Evolutionary conservation across 2,888 invertebrate species (phyloP).

Genomic region (Conchocele bisecta): DNA sequence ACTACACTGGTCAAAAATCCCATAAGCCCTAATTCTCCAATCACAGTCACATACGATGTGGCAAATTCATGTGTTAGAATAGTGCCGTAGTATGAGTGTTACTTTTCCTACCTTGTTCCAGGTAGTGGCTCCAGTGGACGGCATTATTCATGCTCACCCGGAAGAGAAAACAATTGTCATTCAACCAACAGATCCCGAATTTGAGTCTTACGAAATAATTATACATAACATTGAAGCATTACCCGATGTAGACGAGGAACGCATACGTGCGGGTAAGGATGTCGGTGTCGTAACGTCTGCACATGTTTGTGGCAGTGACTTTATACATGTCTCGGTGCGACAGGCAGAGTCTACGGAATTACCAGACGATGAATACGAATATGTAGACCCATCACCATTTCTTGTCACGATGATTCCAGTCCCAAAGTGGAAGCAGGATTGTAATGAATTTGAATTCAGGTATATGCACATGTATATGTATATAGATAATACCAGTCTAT

Average conservation of each 20-base stretch:
- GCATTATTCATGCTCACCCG: constrained; percentile 19
- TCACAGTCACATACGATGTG: too few relatives aligned
- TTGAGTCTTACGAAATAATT: constrained; percentile 57
- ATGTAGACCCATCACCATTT: constrained; percentile 65
- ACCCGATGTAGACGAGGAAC: constrained; percentile 8
- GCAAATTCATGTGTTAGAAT: too few relatives aligned
- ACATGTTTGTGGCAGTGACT: constrained; percentile 35
- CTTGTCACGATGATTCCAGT: constrained; percentile 57
- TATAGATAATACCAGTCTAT: too few relatives aligned
- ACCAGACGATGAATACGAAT: constrained; percentile 50
- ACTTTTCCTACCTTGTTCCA: too few relatives aligned
- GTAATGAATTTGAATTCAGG: constrained; percentile 62
- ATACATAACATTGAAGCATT: constrained; percentile 56
- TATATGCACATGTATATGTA: not conserved
- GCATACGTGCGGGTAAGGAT: constrained; percentile 24
- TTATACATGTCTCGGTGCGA: constrained; percentile 62
- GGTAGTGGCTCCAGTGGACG: constrained; percentile 43
- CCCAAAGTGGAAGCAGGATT: constrained; percentile 64
- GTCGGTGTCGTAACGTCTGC: constrained; percentile 26
- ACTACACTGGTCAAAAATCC: too few relatives aligned
- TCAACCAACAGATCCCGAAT: constrained; percentile 52
- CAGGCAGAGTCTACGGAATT: constrained; percentile 15
- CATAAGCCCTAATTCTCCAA: too few relatives aligned
- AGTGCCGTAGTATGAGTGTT: too few relatives aligned
- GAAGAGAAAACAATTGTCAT: constrained; percentile 46